phyloP scores from a whole-genome alignment of 2,797 vertebrate genomes.

The Chrysocyon brachyurus region DNA sequence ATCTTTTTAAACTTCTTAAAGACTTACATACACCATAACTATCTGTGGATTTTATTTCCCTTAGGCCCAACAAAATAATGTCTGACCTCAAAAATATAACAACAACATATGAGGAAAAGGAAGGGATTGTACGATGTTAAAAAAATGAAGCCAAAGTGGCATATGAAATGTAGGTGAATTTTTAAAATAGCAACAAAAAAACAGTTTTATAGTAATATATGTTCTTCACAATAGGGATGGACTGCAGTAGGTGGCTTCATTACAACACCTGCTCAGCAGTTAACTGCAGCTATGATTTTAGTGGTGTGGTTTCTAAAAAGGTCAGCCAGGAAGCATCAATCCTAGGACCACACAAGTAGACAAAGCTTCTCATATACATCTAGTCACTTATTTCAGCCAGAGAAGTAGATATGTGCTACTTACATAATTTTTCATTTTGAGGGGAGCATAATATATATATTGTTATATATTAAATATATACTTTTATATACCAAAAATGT shows the following conservation, averaged over 20 bases:
- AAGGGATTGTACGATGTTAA: background rate
- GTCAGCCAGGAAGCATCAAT: background rate
- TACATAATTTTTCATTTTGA: background rate
- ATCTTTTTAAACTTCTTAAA: constrained; percentile 36
- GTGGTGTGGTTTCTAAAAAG: constrained; percentile 2
- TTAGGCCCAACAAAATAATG: constrained; percentile 23
- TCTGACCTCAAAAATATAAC: constrained; percentile 42
- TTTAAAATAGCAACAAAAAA: background rate
- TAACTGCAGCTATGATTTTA: background rate
- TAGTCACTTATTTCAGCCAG: background rate
- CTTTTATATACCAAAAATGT: background rate
- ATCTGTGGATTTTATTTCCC: constrained; percentile 57
- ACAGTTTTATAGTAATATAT: background rate
- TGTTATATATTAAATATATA: background rate
- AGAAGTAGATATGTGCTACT: background rate
- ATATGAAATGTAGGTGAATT: background rate
- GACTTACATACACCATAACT: background rate
- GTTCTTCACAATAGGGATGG: background rate
- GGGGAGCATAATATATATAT: background rate
- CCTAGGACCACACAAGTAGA: background rate
- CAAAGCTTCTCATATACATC: background rate
- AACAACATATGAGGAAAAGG: background rate
- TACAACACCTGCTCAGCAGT: background rate
- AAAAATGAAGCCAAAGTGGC: background rate
- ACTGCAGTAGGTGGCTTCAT: constrained; percentile 36